phyloP scores from a whole-genome alignment of 2,113 vertebrate species.

The Ammospiza nelsoni region DNA sequence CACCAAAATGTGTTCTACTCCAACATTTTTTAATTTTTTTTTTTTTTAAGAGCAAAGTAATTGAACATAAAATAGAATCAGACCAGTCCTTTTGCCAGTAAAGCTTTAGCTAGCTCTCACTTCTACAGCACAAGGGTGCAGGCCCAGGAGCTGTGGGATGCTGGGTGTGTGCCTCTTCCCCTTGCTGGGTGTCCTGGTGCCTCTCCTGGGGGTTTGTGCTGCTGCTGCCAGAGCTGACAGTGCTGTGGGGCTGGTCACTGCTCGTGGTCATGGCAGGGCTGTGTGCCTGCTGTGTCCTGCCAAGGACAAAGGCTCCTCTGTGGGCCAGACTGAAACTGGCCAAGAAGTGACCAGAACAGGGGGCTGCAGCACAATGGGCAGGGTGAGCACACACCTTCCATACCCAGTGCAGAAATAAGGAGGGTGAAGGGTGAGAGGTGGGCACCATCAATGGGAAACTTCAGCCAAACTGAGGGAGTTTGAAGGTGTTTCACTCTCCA shows the following conservation, averaged over 20 bases:
- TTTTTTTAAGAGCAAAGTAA: neutral
- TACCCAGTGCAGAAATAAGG: neutral
- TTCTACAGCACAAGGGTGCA: neutral
- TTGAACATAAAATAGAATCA: slow-evolving; percentile 2
- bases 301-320: neutral
- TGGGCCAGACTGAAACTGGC: neutral
- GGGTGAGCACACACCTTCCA: neutral
- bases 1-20: neutral
- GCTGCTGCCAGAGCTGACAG: neutral
- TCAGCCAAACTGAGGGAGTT: neutral
- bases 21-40: too few species aligned
- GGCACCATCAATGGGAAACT: neutral
- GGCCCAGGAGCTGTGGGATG: neutral
- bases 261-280: neutral
- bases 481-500: neutral
- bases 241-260: neutral
- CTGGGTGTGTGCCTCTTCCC: neutral
- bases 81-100: neutral
- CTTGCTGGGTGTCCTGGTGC: accelerated
- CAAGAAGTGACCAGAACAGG: neutral
- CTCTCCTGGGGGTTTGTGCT: neutral
- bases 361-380: neutral
- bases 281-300: neutral
- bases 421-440: neutral
- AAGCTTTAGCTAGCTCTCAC: neutral